A percentile compares a stretch with the other conserved stretches of the same genome.
phyloP scores from a whole-genome alignment of 1,140 invertebrate species.

The Mactra quadrangularis region DNA sequence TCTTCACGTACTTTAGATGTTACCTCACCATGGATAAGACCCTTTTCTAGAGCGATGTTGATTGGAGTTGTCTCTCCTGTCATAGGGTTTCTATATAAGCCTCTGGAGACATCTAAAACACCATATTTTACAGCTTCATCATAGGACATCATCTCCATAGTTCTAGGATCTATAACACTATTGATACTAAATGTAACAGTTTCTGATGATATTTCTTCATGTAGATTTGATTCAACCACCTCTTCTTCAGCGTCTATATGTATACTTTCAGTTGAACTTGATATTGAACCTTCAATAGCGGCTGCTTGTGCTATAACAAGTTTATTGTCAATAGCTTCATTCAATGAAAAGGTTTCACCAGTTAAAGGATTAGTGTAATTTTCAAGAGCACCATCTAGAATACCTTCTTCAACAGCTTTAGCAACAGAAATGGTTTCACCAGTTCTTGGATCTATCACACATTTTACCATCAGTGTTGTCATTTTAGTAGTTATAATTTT shows the following conservation, averaged over 20 bases:
- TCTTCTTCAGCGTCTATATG: conserved; percentile 81
- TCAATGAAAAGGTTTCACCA: conserved; percentile 86
- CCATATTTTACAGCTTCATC: conserved; percentile 93
- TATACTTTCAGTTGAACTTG: conserved; percentile 71
- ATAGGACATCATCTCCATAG: conserved; percentile 91
- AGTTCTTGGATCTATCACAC: conserved; percentile 92
- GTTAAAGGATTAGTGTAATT: conserved; percentile 90
- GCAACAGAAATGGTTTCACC: conserved; percentile 91
- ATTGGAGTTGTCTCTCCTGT: conserved; percentile 88
- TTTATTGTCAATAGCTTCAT: conserved; percentile 81
- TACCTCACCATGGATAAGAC: conserved; percentile 86
- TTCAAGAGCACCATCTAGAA: conserved; percentile 92
- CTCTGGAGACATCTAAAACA: conserved; percentile 91
- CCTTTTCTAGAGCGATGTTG: conserved; percentile 85
- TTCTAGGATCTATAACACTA: conserved; percentile 91
- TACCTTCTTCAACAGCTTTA: conserved; percentile 93
- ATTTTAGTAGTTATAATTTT: conserved; percentile 89
- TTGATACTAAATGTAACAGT: conserved; percentile 83
- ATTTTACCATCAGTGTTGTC: conserved; percentile 91
- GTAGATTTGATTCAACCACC: conserved; percentile 75
- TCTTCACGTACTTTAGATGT: conserved; percentile 76
- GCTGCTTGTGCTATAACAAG: conserved; percentile 76
- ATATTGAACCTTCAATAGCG: conserved; percentile 71
- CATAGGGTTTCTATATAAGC: conserved; percentile 89
- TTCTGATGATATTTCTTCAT: conserved; percentile 81